Evolutionary conservation across 2,888 invertebrate species (phyloP).

Genomic region (Eurytoma californica): DNA sequence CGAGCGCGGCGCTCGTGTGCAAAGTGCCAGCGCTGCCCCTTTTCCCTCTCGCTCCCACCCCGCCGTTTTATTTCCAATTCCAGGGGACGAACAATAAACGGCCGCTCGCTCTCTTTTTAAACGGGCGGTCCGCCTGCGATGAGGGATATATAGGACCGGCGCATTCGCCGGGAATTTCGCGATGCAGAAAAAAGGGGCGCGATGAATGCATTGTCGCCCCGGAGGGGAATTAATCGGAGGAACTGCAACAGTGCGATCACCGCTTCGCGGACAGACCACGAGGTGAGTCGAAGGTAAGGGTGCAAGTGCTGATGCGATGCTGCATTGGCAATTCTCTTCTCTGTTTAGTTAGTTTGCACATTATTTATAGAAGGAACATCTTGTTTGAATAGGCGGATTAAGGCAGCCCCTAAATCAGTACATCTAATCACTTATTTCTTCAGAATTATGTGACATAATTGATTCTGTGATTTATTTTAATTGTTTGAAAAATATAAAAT

Average conservation of each 20-base stretch:
- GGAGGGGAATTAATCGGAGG: slow-evolving; percentile 46
- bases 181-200: slow-evolving; percentile 43
- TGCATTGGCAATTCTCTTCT: too few relatives aligned
- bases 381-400: too few relatives aligned
- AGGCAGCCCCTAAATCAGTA: too few relatives aligned
- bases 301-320: too few relatives aligned
- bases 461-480: too few relatives aligned
- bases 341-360: too few relatives aligned
- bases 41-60: slow-evolving; percentile 61
- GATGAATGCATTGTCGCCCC: slow-evolving; percentile 48
- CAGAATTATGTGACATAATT: too few relatives aligned
- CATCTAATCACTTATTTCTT: too few relatives aligned
- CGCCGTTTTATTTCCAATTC: slow-evolving; percentile 69
- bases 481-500: too few relatives aligned
- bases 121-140: slow-evolving; percentile 33
- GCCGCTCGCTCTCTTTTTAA: slow-evolving; percentile 40
- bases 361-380: too few relatives aligned
- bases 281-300: too few relatives aligned
- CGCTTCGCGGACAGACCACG: slow-evolving; percentile 12
- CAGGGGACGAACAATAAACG: slow-evolving; percentile 63
- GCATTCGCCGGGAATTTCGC: slow-evolving; percentile 1
- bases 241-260: slow-evolving; percentile 39
- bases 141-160: slow-evolving; percentile 36
- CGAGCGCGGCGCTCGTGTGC: background rate
- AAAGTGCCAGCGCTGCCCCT: background rate